Evolutionary conservation across 2,797 vertebrate species (phyloP).

Genomic region (Peromyscus aztecus): DNA sequence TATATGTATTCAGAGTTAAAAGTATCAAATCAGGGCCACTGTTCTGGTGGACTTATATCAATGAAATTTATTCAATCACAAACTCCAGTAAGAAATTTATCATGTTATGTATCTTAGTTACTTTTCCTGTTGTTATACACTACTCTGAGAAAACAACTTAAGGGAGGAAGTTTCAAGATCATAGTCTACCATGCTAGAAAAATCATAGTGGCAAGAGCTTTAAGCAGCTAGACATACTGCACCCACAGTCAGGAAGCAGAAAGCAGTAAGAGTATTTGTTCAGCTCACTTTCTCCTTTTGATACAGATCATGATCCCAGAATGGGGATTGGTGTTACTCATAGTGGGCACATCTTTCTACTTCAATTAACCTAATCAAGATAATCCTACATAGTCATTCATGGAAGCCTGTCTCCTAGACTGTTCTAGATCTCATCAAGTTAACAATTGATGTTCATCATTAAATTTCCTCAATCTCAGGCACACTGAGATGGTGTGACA

Average conservation of each 20-base stretch:
- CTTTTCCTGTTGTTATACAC: background rate
- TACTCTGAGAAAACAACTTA: background rate
- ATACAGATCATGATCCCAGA: background rate
- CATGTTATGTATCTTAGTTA: background rate
- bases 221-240: background rate
- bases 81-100: background rate
- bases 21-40: background rate
- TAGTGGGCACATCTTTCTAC: background rate
- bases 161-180: background rate
- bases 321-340: background rate
- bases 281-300: background rate
- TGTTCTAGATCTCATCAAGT: background rate
- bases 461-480: background rate
- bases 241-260: background rate
- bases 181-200: background rate
- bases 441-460: background rate
- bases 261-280: background rate
- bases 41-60: background rate
- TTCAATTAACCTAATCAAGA: background rate
- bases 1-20: background rate
- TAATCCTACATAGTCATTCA: too few species aligned
- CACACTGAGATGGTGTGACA: rapidly evolving
- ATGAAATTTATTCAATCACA: background rate
- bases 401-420: too few species aligned
- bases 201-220: too few species aligned